Percentiles rank a stretch among this genome's conserved stretches.
These are phyloP conservation scores for Dunckerocampus dactyliophorus DNA, from an alignment of 2,113 vertebrate species.

Conservation along the genomic window DNA sequence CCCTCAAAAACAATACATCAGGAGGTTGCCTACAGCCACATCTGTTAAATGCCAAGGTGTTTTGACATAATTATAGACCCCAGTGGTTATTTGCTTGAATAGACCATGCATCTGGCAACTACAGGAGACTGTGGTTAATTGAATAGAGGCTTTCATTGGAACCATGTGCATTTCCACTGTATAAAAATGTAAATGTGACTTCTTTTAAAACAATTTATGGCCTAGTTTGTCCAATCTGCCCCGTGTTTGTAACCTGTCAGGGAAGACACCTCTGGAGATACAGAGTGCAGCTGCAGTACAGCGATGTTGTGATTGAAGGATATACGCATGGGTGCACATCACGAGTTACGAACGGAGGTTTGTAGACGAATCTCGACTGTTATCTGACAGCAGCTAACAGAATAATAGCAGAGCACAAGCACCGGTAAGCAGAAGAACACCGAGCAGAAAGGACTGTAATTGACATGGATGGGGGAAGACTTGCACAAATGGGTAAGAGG, in stretches of 20 bases:
- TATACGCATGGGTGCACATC: slow-evolving; percentile 47
- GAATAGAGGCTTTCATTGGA: too few relatives aligned
- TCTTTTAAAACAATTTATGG: neutral
- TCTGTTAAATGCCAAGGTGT: too few relatives aligned
- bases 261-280: slow-evolving; percentile 18
- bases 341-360: slow-evolving; percentile 16
- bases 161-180: too few relatives aligned
- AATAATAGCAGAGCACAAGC: slow-evolving; percentile 42
- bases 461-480: slow-evolving; percentile 28
- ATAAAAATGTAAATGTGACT: neutral
- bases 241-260: neutral
- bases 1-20: too few relatives aligned
- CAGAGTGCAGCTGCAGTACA: slow-evolving; percentile 19
- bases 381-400: slow-evolving; percentile 51
- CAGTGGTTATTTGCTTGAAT: too few relatives aligned
- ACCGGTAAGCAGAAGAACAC: slow-evolving; percentile 54
- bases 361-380: slow-evolving; percentile 35
- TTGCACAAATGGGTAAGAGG: neutral
- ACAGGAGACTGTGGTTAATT: too few relatives aligned
- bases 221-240: neutral
- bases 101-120: too few relatives aligned
- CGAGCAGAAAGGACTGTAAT: slow-evolving; percentile 30
- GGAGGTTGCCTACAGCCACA: too few relatives aligned
- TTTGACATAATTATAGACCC: too few relatives aligned
- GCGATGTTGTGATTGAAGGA: slow-evolving; percentile 43